These are phyloP conservation scores for Nudaria mundana DNA, from an alignment of 2,888 invertebrate genomes.

Conservation along the genomic window DNA sequence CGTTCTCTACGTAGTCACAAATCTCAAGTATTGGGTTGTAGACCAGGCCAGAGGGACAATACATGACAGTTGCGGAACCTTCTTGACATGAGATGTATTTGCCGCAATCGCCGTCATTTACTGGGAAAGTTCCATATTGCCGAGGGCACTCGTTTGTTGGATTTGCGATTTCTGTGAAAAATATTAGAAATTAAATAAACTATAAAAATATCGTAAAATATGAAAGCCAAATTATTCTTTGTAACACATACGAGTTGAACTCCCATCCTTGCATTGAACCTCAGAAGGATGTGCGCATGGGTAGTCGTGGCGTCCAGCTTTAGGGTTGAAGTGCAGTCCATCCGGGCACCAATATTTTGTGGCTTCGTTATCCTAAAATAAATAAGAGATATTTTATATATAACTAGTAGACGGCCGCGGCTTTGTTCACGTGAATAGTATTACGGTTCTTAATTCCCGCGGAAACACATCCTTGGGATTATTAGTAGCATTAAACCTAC, in stretches of 20 bases:
- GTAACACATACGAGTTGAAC: slow-evolving; percentile 46
- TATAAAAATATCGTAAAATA: neutral
- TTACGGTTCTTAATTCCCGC: no score
- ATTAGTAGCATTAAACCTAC: no score
- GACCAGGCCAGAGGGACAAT: slow-evolving; percentile 55
- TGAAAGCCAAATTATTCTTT: no score
- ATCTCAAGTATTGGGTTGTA: slow-evolving; percentile 41
- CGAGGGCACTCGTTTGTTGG: slow-evolving; percentile 38
- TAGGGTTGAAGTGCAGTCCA: slow-evolving; percentile 86
- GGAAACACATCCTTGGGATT: no score
- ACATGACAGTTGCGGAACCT: slow-evolving; percentile 50
- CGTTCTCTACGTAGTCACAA: slow-evolving; percentile 64
- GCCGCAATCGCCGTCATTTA: slow-evolving; percentile 50
- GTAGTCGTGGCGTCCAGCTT: slow-evolving; percentile 79
- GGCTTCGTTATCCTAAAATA: slow-evolving; percentile 76
- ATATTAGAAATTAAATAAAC: neutral
- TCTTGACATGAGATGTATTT: slow-evolving; percentile 52
- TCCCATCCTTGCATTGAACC: slow-evolving; percentile 84
- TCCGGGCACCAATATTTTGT: slow-evolving; percentile 86
- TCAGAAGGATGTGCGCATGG: slow-evolving; percentile 91
- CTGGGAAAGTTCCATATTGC: slow-evolving; percentile 46
- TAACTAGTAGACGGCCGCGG: no score
- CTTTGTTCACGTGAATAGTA: no score
- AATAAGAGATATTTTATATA: neutral
- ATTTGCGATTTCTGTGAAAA: slow-evolving; percentile 21